Percentiles rank a stretch among this genome's conserved stretches.
Evolutionary conservation across 2,113 vertebrate genomes (phyloP).

Genomic region (Collichthys lucidus): DNA sequence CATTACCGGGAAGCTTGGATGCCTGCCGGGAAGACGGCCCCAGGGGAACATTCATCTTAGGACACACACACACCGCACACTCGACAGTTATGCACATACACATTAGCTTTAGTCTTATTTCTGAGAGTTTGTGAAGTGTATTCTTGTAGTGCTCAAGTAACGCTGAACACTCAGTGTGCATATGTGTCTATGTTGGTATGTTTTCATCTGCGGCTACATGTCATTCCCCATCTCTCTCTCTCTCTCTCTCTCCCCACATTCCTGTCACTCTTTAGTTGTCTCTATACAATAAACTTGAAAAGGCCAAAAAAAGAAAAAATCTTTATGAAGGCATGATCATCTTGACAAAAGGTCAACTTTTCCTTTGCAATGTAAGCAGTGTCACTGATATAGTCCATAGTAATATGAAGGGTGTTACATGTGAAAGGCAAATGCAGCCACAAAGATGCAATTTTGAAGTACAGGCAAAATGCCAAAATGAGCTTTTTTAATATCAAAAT

Average conservation of each 20-base stretch:
- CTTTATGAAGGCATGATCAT: no score
- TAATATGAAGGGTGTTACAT: no score
- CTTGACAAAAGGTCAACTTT: no score
- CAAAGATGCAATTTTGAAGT: no score
- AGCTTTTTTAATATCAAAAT: background rate
- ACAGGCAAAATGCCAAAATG: background rate
- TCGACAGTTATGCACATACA: background rate
- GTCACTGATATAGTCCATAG: background rate
- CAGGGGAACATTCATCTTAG: slow-evolving; percentile 50
- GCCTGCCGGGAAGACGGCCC: slow-evolving; percentile 59
- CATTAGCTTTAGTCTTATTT: background rate
- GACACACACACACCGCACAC: background rate
- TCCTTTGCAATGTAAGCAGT: background rate
- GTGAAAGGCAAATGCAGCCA: no score
- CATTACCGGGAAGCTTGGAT: slow-evolving; percentile 70
- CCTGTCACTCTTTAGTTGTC: no score
- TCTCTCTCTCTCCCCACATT: no score
- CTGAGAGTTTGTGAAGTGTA: background rate
- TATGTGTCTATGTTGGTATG: slow-evolving; percentile 30
- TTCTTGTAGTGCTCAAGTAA: background rate
- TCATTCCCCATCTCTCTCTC: no score
- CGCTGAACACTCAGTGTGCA: background rate
- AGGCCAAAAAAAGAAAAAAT: no score
- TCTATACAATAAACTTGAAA: no score
- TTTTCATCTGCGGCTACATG: slow-evolving; percentile 20